Evolutionary conservation across 2,113 vertebrate genomes (phyloP).

Genomic region (Heptranchias perlo): DNA sequence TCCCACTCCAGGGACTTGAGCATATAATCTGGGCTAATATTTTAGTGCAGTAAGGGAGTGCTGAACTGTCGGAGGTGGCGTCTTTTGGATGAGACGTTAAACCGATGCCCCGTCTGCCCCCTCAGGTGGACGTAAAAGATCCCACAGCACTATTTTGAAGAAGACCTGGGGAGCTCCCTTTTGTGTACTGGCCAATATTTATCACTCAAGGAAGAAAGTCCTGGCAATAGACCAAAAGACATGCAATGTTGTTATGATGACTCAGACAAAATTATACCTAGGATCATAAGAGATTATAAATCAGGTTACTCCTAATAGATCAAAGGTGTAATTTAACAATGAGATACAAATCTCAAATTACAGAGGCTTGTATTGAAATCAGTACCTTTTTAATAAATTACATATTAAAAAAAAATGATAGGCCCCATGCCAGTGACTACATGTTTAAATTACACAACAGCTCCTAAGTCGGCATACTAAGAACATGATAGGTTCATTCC

Average conservation of each 20-base stretch:
- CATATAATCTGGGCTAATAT: not conserved
- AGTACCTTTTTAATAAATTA: not conserved
- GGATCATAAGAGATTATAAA: not conserved
- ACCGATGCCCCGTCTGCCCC: not conserved
- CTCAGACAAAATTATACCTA: not conserved
- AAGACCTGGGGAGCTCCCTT: not conserved
- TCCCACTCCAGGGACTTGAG: not conserved
- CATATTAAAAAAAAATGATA: not conserved
- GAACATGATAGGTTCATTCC: not conserved
- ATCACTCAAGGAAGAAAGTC: not conserved
- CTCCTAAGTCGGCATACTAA: not conserved
- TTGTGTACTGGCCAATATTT: not conserved
- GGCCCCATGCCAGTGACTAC: not conserved
- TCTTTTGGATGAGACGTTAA: not conserved
- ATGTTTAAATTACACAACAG: not conserved
- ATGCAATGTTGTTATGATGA: not conserved
- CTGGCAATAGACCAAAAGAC: not conserved
- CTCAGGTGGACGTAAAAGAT: not conserved
- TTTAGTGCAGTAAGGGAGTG: not conserved
- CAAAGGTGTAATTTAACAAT: not conserved
- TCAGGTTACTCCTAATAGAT: not conserved
- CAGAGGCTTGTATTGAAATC: not conserved
- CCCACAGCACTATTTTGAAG: not conserved
- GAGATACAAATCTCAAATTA: not conserved
- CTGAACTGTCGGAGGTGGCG: not conserved